Conservation (phyloP, 2,113 vertebrate genomes). For the Leptocoma aspasia region DNA sequence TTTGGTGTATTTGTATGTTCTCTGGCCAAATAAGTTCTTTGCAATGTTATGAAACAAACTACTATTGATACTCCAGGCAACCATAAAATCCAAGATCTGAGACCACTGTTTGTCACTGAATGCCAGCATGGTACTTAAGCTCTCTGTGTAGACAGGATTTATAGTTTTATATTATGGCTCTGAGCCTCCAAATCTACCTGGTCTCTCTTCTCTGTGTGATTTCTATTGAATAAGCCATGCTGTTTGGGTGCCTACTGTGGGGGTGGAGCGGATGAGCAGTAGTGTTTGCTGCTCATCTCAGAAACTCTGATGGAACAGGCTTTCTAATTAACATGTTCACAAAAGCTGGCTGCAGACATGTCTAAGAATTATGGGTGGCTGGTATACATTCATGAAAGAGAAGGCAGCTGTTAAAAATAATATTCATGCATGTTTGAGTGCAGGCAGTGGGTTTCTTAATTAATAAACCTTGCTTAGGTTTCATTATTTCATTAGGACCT, state of each 20-base stretch:
- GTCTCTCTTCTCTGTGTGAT: not conserved
- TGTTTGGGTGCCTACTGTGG: not conserved
- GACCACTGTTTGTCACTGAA: not conserved
- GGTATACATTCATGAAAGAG: not conserved
- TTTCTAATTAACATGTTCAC: slow-evolving; percentile 40
- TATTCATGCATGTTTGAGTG: not conserved
- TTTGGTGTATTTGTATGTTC: not conserved
- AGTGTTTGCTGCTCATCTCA: slow-evolving; percentile 25
- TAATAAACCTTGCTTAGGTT: not conserved
- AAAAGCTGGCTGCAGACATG: slow-evolving; percentile 28
- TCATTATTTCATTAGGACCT: not conserved
- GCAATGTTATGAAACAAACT: not conserved
- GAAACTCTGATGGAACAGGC: slow-evolving; percentile 2
- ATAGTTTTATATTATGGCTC: not conserved
- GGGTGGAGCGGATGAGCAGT: not conserved
- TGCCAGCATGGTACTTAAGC: not conserved
- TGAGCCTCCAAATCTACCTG: slow-evolving; percentile 1
- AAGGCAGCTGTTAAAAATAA: slow-evolving; percentile 23
- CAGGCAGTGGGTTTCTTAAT: not conserved
- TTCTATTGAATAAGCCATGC: not conserved
- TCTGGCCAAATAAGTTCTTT: not conserved
- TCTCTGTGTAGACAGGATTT: not conserved
- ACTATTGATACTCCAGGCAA: not conserved
- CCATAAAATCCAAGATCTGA: slow-evolving; percentile 3
- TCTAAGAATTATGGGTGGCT: slow-evolving; percentile 22